phyloP scores from a whole-genome alignment of 2,888 invertebrate genomes.

The Drosophila borealis region DNA sequence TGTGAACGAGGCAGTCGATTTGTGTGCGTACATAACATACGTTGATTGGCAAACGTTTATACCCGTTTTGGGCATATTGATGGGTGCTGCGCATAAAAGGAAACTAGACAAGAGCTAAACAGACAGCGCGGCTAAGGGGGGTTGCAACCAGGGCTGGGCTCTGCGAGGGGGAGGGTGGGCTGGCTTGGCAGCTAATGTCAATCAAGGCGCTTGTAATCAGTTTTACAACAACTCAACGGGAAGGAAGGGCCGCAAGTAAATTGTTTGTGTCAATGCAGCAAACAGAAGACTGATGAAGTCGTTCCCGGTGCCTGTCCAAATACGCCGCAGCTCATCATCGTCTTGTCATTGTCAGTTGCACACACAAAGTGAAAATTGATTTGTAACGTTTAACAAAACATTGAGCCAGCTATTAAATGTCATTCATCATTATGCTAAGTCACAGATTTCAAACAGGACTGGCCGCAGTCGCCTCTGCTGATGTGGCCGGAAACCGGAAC shows the following conservation, averaged over 20 bases:
- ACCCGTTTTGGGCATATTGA: neutral
- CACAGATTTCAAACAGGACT: conserved; percentile 33
- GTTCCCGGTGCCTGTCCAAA: conserved; percentile 31
- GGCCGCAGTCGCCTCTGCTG: neutral
- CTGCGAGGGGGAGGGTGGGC: neutral
- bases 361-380: conserved; percentile 68
- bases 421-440: conserved; percentile 80
- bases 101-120: conserved; percentile 3
- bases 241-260: conserved; percentile 55
- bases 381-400: conserved; percentile 76
- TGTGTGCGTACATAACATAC: no score
- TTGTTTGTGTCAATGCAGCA: conserved; percentile 74
- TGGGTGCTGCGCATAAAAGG: conserved; percentile 1
- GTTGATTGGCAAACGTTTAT: neutral
- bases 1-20: no score
- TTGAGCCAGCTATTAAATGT: conserved; percentile 71
- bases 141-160: neutral
- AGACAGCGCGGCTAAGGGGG: conserved; percentile 2
- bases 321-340: conserved; percentile 38
- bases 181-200: conserved; percentile 67
- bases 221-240: conserved; percentile 48
- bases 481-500: conserved; percentile 76
- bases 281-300: conserved; percentile 60
- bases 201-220: conserved; percentile 74
- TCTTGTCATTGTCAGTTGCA: conserved; percentile 59